Conservation (phyloP, 2,113 vertebrate genomes). For the Leptodactylus fuscus region DNA sequence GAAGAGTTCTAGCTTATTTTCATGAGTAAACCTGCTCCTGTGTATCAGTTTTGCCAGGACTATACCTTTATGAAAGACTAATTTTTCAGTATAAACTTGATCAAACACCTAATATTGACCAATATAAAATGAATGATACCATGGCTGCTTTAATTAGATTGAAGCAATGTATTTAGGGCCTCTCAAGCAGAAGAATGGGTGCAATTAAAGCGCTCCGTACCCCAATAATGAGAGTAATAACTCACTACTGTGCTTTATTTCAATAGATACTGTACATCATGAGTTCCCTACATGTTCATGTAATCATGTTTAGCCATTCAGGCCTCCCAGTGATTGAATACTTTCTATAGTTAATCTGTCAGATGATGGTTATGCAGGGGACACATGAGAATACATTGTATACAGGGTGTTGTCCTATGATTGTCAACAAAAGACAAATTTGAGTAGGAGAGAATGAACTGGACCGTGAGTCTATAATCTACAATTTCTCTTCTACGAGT, state of each 20-base stretch:
- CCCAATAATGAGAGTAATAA: neutral
- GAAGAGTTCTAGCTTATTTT: too few relatives aligned
- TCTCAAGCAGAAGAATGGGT: neutral
- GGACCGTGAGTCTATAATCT: slow-evolving; percentile 58
- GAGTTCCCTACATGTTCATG: neutral
- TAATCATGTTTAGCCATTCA: slow-evolving; percentile 28
- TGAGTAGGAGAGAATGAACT: slow-evolving; percentile 66
- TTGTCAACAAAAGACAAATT: slow-evolving; percentile 68
- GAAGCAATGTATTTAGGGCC: neutral
- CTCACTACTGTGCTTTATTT: neutral
- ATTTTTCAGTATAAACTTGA: neutral
- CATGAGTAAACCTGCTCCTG: too few relatives aligned
- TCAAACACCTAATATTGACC: neutral
- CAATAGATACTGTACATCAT: neutral
- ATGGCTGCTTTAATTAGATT: neutral
- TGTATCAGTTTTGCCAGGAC: too few relatives aligned
- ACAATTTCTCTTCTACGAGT: slow-evolving; percentile 64
- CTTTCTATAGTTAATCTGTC: slow-evolving; percentile 61
- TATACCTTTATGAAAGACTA: too few relatives aligned
- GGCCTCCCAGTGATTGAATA: slow-evolving; percentile 57
- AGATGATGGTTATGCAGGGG: slow-evolving; percentile 60
- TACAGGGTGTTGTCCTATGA: slow-evolving; percentile 61
- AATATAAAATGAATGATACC: neutral
- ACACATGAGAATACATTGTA: slow-evolving; percentile 63
- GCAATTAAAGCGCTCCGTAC: neutral